Evolutionary conservation across 2,797 vertebrate genomes (phyloP).

Genomic region (Muscicapa striata): DNA sequence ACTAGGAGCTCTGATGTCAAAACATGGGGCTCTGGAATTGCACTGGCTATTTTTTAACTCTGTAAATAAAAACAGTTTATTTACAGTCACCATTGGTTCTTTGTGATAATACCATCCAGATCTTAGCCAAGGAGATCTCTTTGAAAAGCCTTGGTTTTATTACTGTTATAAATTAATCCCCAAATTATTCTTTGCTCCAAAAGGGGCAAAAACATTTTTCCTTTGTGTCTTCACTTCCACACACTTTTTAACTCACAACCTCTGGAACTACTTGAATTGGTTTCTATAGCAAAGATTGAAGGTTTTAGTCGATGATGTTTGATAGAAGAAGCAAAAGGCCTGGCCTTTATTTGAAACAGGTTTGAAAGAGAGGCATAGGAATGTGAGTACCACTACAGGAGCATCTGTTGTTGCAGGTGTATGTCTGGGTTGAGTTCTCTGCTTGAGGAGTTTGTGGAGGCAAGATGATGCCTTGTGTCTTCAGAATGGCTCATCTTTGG

Average conservation of each 20-base stretch:
- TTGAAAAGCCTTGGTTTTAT: not conserved
- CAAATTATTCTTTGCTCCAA: not conserved
- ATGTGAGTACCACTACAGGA: not conserved
- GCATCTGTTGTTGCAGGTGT: not conserved
- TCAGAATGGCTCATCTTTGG: not conserved
- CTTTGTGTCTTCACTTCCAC: not conserved
- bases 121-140: not conserved
- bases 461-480: not conserved
- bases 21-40: not conserved
- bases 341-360: not conserved
- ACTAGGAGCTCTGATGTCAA: not conserved
- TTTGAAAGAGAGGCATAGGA: not conserved
- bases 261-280: not conserved
- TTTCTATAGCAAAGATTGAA: not conserved
- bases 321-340: not conserved
- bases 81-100: not conserved
- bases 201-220: not conserved
- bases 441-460: not conserved
- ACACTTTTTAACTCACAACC: not conserved
- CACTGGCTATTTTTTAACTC: not conserved
- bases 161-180: not conserved
- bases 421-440: not conserved
- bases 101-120: not conserved
- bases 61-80: not conserved
- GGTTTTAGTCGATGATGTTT: not conserved